Evolutionary conservation across 2,113 vertebrate genomes (phyloP).

Genomic region (Malurus melanocephalus): DNA sequence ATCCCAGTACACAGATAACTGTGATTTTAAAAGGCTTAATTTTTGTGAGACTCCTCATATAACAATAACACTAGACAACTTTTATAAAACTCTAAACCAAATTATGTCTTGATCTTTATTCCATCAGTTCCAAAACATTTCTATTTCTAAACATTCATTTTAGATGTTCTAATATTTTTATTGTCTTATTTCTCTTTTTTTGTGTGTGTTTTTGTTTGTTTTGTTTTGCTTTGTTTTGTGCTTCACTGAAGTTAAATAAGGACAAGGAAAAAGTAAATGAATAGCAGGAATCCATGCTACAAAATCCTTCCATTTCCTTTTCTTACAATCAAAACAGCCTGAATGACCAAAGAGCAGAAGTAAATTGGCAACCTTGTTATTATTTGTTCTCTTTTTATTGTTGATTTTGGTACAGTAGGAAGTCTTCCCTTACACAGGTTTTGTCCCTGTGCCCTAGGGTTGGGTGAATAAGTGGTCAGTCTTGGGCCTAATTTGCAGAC

Average conservation of each 20-base stretch:
- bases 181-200: fast-evolving
- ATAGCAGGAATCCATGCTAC: fast-evolving
- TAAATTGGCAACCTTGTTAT: background rate
- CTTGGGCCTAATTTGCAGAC: background rate
- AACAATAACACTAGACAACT: background rate
- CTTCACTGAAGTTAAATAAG: background rate
- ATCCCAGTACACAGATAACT: background rate
- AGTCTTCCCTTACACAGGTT: background rate
- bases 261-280: background rate
- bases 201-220: too few relatives aligned
- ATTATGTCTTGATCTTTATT: background rate
- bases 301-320: background rate
- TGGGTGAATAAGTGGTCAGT: background rate
- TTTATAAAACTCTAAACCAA: background rate
- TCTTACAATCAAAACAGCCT: background rate
- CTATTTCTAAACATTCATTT: background rate
- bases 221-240: background rate
- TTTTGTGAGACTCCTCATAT: background rate
- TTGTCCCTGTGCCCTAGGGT: background rate
- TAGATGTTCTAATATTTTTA: background rate
- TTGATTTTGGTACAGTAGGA: background rate
- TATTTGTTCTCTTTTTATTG: background rate
- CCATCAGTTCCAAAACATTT: background rate
- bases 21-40: background rate
- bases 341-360: background rate